Conservation (phyloP, 2,888 invertebrate genomes). For the Protonemura montana region DNA sequence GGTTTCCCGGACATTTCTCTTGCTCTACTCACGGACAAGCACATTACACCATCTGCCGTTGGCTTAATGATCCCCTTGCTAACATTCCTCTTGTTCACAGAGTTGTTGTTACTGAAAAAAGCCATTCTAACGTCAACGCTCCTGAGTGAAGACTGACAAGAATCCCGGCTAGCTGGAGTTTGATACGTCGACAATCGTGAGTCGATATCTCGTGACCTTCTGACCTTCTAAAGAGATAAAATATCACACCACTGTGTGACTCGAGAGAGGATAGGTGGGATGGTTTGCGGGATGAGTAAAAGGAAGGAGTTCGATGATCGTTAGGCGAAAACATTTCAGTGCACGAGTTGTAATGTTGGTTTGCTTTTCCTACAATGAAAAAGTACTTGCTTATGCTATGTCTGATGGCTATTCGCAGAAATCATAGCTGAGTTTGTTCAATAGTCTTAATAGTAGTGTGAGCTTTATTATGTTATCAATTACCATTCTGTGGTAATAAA, state of each 20-base stretch:
- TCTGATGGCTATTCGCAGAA: no score
- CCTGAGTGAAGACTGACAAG: background rate
- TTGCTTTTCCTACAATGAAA: no score
- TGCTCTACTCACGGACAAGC: background rate
- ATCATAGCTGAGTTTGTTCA: no score
- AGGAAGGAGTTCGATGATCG: background rate
- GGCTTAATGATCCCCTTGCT: background rate
- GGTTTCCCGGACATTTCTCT: no score
- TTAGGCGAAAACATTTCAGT: background rate
- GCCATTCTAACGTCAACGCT: background rate
- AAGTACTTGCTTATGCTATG: no score
- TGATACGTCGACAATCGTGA: no score
- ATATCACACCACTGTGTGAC: background rate
- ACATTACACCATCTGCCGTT: background rate
- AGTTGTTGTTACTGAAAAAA: background rate
- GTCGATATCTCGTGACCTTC: background rate
- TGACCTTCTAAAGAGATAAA: background rate
- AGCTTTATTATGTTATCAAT: no score
- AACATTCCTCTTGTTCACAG: background rate
- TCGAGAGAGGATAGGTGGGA: background rate
- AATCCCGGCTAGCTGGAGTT: no score
- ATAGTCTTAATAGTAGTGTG: no score
- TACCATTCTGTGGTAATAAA: no score
- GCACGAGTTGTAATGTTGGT: no score
- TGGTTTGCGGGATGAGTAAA: background rate